These are phyloP conservation scores for Trachelus troglodyta DNA, from an alignment of 2,888 invertebrate species.

Conservation along the genomic window DNA sequence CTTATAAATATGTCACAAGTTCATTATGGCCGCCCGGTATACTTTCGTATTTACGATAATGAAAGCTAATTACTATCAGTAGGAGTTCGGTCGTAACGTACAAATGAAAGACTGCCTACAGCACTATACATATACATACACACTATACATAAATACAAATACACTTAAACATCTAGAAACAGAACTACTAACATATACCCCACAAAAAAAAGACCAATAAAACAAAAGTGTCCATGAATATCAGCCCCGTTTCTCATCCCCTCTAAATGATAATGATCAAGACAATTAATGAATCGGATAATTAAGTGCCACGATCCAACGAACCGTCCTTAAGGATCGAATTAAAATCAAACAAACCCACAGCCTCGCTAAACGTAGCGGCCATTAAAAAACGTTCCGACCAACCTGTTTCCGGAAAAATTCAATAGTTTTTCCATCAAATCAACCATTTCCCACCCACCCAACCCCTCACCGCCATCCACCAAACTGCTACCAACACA, in stretches of 20 bases:
- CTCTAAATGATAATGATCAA: neutral
- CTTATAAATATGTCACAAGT: slow-evolving; percentile 50
- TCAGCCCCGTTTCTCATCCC: neutral
- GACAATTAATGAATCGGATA: slow-evolving; percentile 1
- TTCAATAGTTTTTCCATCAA: neutral
- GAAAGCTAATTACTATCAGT: slow-evolving; percentile 42
- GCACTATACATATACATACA: neutral
- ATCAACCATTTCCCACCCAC: neutral
- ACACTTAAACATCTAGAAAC: neutral
- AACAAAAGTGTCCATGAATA: neutral
- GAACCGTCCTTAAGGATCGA: neutral
- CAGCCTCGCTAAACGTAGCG: neutral
- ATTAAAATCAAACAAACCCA: neutral
- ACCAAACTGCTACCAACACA: neutral
- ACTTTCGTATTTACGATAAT: slow-evolving; percentile 42
- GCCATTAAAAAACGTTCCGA: neutral
- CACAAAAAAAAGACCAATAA: neutral
- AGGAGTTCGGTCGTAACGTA: slow-evolving; percentile 34
- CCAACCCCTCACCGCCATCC: neutral
- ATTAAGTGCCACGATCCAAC: neutral
- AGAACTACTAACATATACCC: neutral
- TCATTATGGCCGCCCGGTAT: slow-evolving; percentile 41
- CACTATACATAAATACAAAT: neutral
- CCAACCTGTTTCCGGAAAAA: neutral
- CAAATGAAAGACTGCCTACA: neutral